Conservation (phyloP, 2,888 invertebrate species). For the Eupithecia inturbata region DNA sequence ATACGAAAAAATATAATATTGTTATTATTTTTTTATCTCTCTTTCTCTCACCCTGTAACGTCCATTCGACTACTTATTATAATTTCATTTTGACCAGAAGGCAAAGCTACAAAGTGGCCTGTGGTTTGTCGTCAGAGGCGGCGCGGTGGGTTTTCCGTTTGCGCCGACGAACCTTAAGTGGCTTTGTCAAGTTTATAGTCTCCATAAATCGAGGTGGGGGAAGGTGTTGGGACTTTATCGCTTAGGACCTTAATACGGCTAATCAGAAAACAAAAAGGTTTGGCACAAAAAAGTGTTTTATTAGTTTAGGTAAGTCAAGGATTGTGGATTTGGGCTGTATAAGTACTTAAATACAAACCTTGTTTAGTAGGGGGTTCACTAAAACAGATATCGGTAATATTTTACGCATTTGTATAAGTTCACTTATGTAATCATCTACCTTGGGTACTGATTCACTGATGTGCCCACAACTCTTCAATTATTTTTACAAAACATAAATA, state of each 20-base stretch:
- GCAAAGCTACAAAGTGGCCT: neutral
- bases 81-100: neutral
- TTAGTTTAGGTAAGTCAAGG: neutral
- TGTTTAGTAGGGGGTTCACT: neutral
- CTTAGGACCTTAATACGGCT: conserved; percentile 12
- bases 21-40: neutral
- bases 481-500: neutral
- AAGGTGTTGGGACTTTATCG: conserved; percentile 14
- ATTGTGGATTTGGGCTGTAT: neutral
- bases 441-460: neutral
- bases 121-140: neutral
- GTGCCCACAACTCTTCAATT: neutral
- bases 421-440: neutral
- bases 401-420: neutral
- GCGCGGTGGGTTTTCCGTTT: neutral
- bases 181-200: conserved; percentile 57
- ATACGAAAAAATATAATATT: neutral
- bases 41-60: neutral
- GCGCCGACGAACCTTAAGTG: conserved; percentile 47
- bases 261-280: conserved; percentile 14
- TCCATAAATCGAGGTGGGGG: conserved; percentile 49
- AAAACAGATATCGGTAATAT: neutral
- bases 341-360: neutral
- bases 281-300: neutral
- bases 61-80: neutral